These are phyloP conservation scores for Aspidapion aeneum DNA, from an alignment of 2,888 invertebrate species.

Conservation along the genomic window DNA sequence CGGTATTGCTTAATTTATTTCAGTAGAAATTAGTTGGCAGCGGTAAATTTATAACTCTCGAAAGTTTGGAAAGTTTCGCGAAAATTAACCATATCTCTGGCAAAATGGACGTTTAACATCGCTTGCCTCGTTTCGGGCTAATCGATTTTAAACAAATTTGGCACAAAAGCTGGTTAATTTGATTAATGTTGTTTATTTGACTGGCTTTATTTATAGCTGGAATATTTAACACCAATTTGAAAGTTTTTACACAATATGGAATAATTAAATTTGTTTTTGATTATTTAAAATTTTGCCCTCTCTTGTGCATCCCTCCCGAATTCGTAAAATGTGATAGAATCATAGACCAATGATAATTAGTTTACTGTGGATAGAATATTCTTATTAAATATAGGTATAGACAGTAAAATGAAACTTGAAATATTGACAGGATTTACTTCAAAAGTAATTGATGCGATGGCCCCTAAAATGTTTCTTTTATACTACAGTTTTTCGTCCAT, in stretches of 20 bases:
- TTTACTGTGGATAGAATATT: too few species aligned
- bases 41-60: constrained; percentile 31
- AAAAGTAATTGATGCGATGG: too few species aligned
- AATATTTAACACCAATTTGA: neutral
- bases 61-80: constrained; percentile 29
- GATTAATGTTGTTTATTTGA: neutral
- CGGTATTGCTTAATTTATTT: constrained; percentile 41
- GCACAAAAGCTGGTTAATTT: neutral
- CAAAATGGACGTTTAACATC: neutral
- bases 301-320: too few species aligned
- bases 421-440: too few species aligned
- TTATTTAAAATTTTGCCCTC: too few species aligned
- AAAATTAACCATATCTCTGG: constrained; percentile 25
- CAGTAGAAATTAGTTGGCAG: constrained; percentile 37
- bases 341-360: too few species aligned
- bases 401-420: too few species aligned
- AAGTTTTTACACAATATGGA: neutral
- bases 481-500: too few species aligned
- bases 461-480: too few species aligned
- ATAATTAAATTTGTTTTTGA: too few species aligned
- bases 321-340: too few species aligned
- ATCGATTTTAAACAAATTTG: neutral
- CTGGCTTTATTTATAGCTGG: neutral
- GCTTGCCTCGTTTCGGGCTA: neutral
- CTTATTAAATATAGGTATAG: too few species aligned